Evolutionary conservation across 2,797 vertebrate species (phyloP).

Genomic region (Pseudotriccus pelzelni): DNA sequence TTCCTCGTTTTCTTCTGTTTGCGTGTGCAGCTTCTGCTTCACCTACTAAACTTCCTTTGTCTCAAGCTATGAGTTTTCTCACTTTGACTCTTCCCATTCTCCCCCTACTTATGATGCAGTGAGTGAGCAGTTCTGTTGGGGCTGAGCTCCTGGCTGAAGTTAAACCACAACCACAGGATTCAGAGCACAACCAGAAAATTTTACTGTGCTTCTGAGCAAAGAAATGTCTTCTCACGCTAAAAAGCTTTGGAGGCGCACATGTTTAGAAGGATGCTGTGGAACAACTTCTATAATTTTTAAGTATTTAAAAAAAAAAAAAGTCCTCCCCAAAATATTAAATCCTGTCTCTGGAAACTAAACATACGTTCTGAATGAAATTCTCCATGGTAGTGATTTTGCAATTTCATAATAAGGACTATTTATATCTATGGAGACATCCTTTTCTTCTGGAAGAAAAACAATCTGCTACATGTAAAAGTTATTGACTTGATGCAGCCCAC

Average conservation of each 20-base stretch:
- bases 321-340: background rate
- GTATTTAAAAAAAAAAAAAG: background rate
- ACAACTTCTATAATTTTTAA: background rate
- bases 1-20: background rate
- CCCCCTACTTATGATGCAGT: background rate
- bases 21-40: background rate
- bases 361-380: background rate
- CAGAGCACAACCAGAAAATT: background rate
- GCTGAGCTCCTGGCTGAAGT: background rate
- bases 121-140: background rate
- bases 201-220: background rate
- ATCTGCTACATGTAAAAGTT: background rate
- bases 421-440: background rate
- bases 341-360: background rate
- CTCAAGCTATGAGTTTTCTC: background rate
- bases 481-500: background rate
- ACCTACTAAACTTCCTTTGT: background rate
- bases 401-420: background rate
- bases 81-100: background rate
- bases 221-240: background rate
- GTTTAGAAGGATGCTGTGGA: background rate
- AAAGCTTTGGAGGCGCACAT: slow-evolving; percentile 20
- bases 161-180: background rate
- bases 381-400: background rate
- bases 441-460: background rate